Evolutionary conservation across 2,888 invertebrate genomes (phyloP), one percentile per base, ranked within the genome.

Genomic region (Nipponacmea schrenckii): DNA sequence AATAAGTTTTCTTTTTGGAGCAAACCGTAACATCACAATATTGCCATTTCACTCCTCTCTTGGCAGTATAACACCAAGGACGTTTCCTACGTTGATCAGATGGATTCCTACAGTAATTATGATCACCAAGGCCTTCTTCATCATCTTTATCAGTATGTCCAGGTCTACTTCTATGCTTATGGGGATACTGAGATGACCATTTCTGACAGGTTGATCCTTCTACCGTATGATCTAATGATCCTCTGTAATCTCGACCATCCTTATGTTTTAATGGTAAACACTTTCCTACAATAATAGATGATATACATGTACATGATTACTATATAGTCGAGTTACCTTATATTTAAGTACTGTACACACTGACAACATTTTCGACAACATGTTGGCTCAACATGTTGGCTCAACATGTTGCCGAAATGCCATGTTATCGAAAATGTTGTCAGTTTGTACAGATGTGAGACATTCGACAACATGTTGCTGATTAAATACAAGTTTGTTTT

Each of bases 51-150:
- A 73, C 77, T 2, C 73, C 73, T 14, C 62, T 65, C 66, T 83
- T 82, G 5, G 83, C 81, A 5, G 84, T 84, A 79, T 88, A 92
- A 77, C 92, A 92, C 92, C 92, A 92, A 0, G 92, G 92, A 44
- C 87, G 87, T 79, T 78, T 85, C 63, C 81, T 74, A 80, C 87
- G 84, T 8, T 73, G 48, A 5, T 81, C 80, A n/a, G 84, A 81
- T 0, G 90, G 91, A 84, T 92, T 92, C 68, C 92, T 88, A 79
- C 92, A 92, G 81, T 89, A 90, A 81, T 92, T 92, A 78, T 92
- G 91, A 10, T 86, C 79, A 7, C 85, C 84, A 56, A 84, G 71
- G 15, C 79, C 79, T 48, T 80, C 74, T 14, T 44, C 63, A n/a
- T 48, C 46, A 46, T 73, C 69, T 12, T 69, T 45, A 2, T 70